phyloP scores from a whole-genome alignment of 2,888 invertebrate species.

The Mellilla xanthometata region DNA sequence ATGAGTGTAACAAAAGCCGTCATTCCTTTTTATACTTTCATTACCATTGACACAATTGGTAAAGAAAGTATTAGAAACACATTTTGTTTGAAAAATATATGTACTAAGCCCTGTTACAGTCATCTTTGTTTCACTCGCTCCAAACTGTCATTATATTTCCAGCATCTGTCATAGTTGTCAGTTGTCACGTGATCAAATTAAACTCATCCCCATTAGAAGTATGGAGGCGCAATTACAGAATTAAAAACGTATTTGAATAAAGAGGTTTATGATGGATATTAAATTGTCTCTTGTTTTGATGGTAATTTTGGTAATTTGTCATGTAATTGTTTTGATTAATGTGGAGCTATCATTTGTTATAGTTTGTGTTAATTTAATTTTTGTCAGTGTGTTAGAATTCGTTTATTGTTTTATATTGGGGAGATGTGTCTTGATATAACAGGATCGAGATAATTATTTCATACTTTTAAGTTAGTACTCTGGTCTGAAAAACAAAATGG shows the following conservation, averaged over 20 bases:
- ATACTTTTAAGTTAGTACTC: too few relatives aligned
- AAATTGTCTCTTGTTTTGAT: conserved; percentile 60
- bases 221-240: conserved; percentile 69
- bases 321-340: conserved; percentile 38
- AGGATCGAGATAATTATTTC: too few relatives aligned
- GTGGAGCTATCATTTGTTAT: conserved; percentile 31
- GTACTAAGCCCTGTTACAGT: too few relatives aligned
- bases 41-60: too few relatives aligned
- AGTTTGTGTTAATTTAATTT: conserved; percentile 33
- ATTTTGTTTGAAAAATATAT: too few relatives aligned
- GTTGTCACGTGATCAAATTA: conserved; percentile 77
- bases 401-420: conserved; percentile 17
- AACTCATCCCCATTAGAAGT: conserved; percentile 59
- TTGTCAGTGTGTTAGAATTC: conserved; percentile 23
- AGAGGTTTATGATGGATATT: conserved; percentile 65
- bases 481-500: too few relatives aligned
- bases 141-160: too few relatives aligned
- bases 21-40: too few relatives aligned
- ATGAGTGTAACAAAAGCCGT: too few relatives aligned
- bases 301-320: conserved; percentile 44
- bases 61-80: too few relatives aligned
- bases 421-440: background rate
- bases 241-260: conserved; percentile 75
- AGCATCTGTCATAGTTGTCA: conserved; percentile 73
- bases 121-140: too few relatives aligned